Conservation (phyloP, 2,797 vertebrate genomes). For the Orestias chungarensis region DNA sequence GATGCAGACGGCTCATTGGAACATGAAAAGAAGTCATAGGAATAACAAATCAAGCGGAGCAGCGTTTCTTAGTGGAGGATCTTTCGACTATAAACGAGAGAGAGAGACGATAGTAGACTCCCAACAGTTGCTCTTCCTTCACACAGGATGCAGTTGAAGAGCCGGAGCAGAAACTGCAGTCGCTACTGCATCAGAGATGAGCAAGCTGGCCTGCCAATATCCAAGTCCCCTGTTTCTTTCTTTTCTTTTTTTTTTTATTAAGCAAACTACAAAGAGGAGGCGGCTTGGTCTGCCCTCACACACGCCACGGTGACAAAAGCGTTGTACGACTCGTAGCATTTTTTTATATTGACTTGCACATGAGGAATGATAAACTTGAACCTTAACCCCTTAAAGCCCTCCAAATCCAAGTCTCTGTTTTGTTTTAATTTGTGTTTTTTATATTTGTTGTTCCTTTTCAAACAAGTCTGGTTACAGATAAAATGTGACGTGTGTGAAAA, state of each 20-base stretch:
- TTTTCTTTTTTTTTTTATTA: constrained; percentile 49
- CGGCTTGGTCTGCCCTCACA: constrained; percentile 58
- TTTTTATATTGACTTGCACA: constrained; percentile 85
- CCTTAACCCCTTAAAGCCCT: constrained; percentile 61
- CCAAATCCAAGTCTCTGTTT: constrained; percentile 45
- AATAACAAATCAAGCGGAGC: constrained; percentile 29
- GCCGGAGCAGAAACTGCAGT: constrained; percentile 46
- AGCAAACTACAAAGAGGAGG: constrained; percentile 50
- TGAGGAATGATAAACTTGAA: constrained; percentile 82
- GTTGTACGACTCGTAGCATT: constrained; percentile 83
- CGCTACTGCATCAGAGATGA: constrained; percentile 42
- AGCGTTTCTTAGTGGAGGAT: constrained; percentile 28
- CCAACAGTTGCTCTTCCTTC: constrained; percentile 47
- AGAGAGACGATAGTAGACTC: constrained; percentile 57
- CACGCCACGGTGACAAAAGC: constrained; percentile 66
- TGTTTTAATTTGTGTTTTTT: constrained; percentile 57
- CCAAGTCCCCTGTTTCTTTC: constrained; percentile 53
- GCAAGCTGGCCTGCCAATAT: constrained; percentile 76
- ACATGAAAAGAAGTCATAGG: constrained; percentile 43
- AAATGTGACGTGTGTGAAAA: constrained; percentile 54
- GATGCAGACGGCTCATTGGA: constrained; percentile 20
- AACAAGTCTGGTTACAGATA: constrained; percentile 56
- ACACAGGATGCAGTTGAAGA: constrained; percentile 40
- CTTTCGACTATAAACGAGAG: constrained; percentile 49
- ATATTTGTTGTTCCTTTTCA: constrained; percentile 59